phyloP scores from a whole-genome alignment of 37 sponge, comb jelly and placozoan species.

The Diacarnus erythraeanus region DNA sequence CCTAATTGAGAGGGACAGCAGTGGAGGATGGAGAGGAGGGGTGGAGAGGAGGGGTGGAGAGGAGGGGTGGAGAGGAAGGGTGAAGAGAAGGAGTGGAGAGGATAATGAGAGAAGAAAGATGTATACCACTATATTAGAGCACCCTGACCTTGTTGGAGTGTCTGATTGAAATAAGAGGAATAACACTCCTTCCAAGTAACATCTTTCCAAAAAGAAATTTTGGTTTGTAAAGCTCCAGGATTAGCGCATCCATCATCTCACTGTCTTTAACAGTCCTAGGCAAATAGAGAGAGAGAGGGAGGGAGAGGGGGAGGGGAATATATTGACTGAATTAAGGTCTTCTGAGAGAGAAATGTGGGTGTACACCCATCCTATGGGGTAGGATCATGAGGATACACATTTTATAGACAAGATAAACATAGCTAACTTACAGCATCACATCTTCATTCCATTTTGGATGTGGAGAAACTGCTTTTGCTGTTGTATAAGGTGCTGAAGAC shows the following conservation, averaged over 20 bases:
- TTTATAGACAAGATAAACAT: no score
- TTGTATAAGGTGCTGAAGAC: background rate
- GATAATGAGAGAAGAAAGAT: background rate
- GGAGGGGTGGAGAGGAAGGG: background rate
- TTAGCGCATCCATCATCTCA: conserved; percentile 1
- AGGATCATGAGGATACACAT: no score
- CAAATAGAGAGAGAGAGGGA: background rate
- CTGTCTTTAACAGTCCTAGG: background rate
- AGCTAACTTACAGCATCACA: conserved; percentile 27
- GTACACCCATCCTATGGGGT: no score
- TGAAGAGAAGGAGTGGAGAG: background rate
- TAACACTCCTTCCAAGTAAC: conserved; percentile 17
- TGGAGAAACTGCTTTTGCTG: conserved; percentile 6
- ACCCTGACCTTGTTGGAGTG: conserved; percentile 59
- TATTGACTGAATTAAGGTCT: conserved; percentile 6
- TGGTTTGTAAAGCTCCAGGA: conserved; percentile 21
- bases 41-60: background rate
- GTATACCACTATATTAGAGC: no score
- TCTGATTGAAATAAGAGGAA: conserved; percentile 37
- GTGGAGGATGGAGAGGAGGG: background rate
- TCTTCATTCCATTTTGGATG: conserved; percentile 29
- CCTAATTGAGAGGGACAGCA: conserved; percentile 2
- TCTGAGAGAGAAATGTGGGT: background rate
- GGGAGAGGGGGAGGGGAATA: conserved; percentile 14
- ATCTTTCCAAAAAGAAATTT: background rate